Evolutionary conservation across 1,140 invertebrate species (phyloP).

Genomic region (Caerostris extrusa): DNA sequence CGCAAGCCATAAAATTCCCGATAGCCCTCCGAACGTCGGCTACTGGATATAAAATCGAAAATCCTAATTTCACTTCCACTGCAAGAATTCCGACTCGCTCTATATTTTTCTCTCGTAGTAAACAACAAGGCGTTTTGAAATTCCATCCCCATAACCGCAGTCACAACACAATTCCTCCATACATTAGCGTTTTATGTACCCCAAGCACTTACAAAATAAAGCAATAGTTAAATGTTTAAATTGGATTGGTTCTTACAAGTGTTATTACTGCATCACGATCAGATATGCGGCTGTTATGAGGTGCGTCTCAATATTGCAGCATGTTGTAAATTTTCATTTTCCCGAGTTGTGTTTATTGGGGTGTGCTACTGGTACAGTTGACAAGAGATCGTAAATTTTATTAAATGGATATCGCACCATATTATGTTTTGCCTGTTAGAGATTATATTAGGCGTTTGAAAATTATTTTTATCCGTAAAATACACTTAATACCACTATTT

Average conservation of each 20-base stretch:
- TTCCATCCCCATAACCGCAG: background rate
- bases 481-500: too few relatives aligned
- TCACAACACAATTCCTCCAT: background rate
- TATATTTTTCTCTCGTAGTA: constrained; percentile 14
- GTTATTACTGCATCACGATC: background rate
- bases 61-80: constrained; percentile 41
- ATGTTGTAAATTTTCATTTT: constrained; percentile 11
- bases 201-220: background rate
- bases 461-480: too few relatives aligned
- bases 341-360: background rate
- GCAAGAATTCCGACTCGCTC: background rate
- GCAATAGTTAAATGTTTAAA: constrained; percentile 40
- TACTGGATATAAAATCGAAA: constrained; percentile 30
- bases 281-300: background rate
- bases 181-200: background rate
- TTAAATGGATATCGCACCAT: background rate
- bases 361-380: background rate
- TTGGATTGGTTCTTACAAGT: background rate
- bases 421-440: background rate
- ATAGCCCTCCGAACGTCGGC: background rate
- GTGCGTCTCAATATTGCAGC: background rate
- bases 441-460: too few relatives aligned
- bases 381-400: background rate
- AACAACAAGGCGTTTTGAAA: constrained; percentile 23
- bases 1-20: constrained; percentile 50